These are phyloP conservation scores for Cydia splendana DNA, from an alignment of 1,140 invertebrate species.

Conservation along the genomic window DNA sequence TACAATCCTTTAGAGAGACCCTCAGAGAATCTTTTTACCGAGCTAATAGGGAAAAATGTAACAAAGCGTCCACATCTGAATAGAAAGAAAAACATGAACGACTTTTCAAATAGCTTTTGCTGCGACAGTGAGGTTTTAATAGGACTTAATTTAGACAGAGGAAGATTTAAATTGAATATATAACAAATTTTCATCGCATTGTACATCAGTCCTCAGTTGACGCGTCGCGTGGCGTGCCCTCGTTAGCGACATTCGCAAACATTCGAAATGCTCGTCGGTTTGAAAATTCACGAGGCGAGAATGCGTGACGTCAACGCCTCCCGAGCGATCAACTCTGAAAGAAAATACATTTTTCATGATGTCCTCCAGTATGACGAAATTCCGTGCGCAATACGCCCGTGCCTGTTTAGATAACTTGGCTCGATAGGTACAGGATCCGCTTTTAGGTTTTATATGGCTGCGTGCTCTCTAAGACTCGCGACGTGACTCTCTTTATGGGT, in stretches of 20 bases:
- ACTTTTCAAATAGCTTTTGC: not conserved
- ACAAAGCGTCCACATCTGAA: not conserved
- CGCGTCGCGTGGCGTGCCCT: constrained; percentile 26
- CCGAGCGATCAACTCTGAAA: constrained; percentile 48
- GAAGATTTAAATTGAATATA: constrained; percentile 4
- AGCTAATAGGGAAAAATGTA: constrained; percentile 14
- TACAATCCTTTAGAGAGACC: not conserved
- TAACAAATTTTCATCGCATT: constrained; percentile 29
- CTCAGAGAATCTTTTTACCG: not conserved
- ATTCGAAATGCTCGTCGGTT: constrained; percentile 13
- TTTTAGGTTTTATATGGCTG: constrained; percentile 22
- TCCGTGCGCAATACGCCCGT: constrained; percentile 43
- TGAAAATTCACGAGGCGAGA: constrained; percentile 43
- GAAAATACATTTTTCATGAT: constrained; percentile 63
- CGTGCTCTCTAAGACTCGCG: constrained; percentile 16
- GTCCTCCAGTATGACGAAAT: constrained; percentile 46
- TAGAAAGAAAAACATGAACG: not conserved
- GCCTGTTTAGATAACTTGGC: constrained; percentile 24
- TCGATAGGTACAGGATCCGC: constrained; percentile 11
- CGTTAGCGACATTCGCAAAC: constrained; percentile 34
- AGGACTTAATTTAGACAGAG: not conserved
- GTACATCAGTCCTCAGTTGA: constrained; percentile 21
- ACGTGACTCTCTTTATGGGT: constrained; percentile 23
- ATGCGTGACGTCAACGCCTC: constrained; percentile 51
- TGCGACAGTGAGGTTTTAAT: constrained; percentile 6